phyloP scores from a whole-genome alignment of 92 coral and sea anemone species.

The Epizoanthus stellaris region DNA sequence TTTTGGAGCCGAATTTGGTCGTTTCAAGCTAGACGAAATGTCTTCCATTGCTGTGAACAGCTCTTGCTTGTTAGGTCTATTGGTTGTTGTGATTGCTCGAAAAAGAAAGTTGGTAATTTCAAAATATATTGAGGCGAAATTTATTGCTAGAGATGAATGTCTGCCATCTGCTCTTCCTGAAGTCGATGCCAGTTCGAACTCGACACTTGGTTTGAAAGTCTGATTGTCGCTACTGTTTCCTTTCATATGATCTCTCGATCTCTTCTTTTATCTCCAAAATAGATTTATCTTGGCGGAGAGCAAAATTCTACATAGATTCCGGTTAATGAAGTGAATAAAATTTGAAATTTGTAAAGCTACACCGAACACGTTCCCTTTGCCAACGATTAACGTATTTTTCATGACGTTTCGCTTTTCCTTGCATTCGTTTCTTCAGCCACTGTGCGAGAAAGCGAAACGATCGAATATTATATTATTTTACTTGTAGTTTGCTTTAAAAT shows the following conservation, averaged over 20 bases:
- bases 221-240: slow-evolving; percentile 2
- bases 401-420: slow-evolving; percentile 19
- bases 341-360: neutral
- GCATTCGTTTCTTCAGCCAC: neutral
- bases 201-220: slow-evolving; percentile 9
- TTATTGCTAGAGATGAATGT: too few species aligned
- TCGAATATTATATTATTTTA: neutral
- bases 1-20: slow-evolving; percentile 22
- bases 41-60: neutral
- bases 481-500: neutral
- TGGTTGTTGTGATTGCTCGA: neutral
- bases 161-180: slow-evolving; percentile 15
- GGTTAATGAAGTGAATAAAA: neutral
- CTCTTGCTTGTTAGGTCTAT: neutral
- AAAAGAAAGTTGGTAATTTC: neutral
- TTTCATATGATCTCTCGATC: slow-evolving; percentile 9
- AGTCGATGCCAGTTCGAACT: neutral
- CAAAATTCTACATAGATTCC: neutral
- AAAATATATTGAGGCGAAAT: too few species aligned
- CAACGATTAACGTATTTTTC: slow-evolving; percentile 29
- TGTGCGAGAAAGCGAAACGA: neutral
- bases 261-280: neutral
- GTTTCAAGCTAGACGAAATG: slow-evolving; percentile 2
- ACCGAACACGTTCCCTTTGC: slow-evolving; percentile 8
- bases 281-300: neutral